phyloP scores from a whole-genome alignment of 2,113 vertebrate genomes.

The Daubentonia madagascariensis region DNA sequence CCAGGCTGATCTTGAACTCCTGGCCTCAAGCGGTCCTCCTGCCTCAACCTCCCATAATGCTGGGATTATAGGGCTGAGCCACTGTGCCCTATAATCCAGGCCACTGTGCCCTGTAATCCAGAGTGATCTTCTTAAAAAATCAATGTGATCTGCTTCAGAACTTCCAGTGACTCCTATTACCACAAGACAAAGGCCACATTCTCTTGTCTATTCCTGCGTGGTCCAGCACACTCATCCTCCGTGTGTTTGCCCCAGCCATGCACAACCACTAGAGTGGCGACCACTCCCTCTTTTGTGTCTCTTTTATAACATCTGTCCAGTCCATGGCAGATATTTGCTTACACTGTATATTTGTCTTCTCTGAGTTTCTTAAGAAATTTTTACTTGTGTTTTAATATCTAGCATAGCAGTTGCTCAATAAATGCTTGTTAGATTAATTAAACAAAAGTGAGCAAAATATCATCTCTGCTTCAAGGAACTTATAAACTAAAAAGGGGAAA shows the following conservation, averaged over 20 bases:
- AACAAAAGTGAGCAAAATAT: neutral
- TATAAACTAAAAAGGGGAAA: neutral
- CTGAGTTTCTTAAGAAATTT: neutral
- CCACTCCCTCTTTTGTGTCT: neutral
- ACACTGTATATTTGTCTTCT: neutral
- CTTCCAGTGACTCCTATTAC: neutral
- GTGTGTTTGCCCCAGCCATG: rapidly evolving
- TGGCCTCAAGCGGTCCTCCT: no score
- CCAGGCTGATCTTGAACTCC: no score
- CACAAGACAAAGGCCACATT: neutral
- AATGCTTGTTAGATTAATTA: neutral
- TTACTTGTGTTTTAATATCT: neutral
- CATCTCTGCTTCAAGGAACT: neutral
- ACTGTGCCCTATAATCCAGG: no score
- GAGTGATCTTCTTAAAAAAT: neutral
- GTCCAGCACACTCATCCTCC: neutral
- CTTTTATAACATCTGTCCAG: neutral
- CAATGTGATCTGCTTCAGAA: neutral
- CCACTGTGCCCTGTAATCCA: no score
- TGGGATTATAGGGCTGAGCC: no score
- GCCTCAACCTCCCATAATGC: no score
- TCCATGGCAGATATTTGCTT: neutral
- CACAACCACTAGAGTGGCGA: rapidly evolving
- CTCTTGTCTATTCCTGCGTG: neutral
- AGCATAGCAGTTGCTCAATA: neutral